Conservation (phyloP, 2,888 invertebrate species). For the Xestobium rufovillosum region DNA sequence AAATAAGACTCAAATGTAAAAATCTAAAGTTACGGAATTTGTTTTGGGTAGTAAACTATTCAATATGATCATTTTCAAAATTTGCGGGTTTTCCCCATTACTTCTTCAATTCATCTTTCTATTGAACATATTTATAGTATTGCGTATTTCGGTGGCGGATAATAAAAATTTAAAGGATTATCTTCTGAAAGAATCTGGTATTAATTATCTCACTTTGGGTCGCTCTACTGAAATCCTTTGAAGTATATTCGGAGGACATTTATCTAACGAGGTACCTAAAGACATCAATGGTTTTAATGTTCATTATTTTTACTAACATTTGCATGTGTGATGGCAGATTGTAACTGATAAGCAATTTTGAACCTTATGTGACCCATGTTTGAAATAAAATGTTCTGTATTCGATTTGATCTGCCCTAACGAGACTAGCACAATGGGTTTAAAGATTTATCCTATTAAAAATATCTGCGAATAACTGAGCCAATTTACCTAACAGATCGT, state of each 20-base stretch:
- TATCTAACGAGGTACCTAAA: constrained; percentile 33
- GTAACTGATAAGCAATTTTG: constrained; percentile 19
- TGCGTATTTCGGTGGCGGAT: too few relatives aligned
- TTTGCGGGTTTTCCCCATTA: too few relatives aligned
- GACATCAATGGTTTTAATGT: constrained; percentile 42
- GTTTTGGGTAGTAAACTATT: too few relatives aligned
- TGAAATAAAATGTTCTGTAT: constrained; percentile 15
- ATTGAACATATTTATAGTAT: too few relatives aligned
- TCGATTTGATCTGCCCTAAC: constrained; percentile 31
- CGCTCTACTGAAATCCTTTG: too few relatives aligned
- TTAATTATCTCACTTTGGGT: too few relatives aligned
- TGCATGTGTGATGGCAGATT: constrained; percentile 36
- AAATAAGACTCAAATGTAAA: too few relatives aligned
- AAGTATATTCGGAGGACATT: constrained; percentile 26
- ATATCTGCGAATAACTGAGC: constrained; percentile 40
- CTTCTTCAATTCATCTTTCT: too few relatives aligned
- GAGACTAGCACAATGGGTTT: constrained; percentile 38
- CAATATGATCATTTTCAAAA: too few relatives aligned
- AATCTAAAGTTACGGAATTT: too few relatives aligned
- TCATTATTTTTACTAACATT: constrained; percentile 40
- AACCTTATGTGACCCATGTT: constrained; percentile 18
- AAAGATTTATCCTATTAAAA: constrained; percentile 42
- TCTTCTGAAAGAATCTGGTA: too few relatives aligned
- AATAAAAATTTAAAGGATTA: too few relatives aligned
- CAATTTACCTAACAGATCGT: constrained; percentile 42